Base-by-base conservation (phyloP, 2,797 vertebrate species). In the Ctenopoma multispine region DNA sequence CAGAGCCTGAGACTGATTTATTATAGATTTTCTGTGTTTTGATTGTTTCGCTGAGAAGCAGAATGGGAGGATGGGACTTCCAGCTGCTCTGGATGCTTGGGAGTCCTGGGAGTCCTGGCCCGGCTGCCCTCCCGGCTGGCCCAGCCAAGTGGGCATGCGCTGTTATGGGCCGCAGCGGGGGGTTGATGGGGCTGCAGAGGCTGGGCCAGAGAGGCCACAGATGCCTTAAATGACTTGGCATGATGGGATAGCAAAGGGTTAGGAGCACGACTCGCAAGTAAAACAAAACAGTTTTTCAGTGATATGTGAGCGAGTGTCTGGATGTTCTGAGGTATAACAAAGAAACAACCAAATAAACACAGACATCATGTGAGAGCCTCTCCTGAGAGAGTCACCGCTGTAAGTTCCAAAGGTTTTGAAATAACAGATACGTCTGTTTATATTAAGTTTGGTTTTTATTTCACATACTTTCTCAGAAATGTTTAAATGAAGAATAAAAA, bases 161-260 rank as follows among this genome's bases (percentile, higher is more conserved):
- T 81, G 87, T 90, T 79, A 79, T 65, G 76, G 87, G 74, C 74
- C 87, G 4, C 90, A n/a, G 84, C 80, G 5, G 94, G 94, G 91
- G 91, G 90, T 81, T 94, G 94, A 94, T 94, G 91, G 89, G 86
- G 77, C 90, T 90, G 87, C 80, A 71, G 78, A 86, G 90, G 83
- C 88, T 80, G 83, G 85, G 91, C 87, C 88, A 91, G 89, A 84
- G 86, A 93, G 91, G 90, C 92, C 90, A 91, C 93, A 93, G 92
- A 94, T 92, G 93, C 90, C 89, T 91, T 90, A 92, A 94, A 94
- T 86, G 89, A 93, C 89, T 93, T 90, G 91, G 91, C 93, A 89
- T 90, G 92, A 94, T 93, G 92, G 88, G 87, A 92, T 84, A 66
- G 85, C 11, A 57, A 53, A 83, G 73, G 85, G 80, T 87, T 83